phyloP scores from a whole-genome alignment of 2,888 invertebrate species.

The Tillus elongatus region DNA sequence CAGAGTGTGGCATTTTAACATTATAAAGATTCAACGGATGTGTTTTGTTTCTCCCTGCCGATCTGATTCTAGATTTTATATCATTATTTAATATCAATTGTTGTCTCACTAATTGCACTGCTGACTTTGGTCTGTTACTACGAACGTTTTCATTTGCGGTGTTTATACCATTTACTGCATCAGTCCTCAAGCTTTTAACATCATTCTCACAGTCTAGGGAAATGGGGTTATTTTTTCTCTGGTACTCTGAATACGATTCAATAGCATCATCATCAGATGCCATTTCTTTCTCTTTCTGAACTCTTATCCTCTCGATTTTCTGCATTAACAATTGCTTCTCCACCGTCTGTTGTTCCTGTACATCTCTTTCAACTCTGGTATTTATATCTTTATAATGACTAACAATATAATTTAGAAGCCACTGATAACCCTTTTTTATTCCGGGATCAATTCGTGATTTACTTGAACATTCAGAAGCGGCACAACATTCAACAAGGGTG shows the following conservation, averaged over 20 bases:
- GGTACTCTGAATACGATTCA: conserved; percentile 36
- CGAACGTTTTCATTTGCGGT: conserved; percentile 8
- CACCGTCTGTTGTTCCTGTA: conserved; percentile 49
- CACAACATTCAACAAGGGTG: conserved; percentile 70
- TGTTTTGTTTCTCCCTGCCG: conserved; percentile 32
- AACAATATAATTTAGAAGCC: conserved; percentile 63
- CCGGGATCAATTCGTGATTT: conserved; percentile 58
- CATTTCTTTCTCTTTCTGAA: conserved; percentile 24
- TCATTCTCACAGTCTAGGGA: background rate
- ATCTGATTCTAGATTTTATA: conserved; percentile 20
- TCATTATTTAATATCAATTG: conserved; percentile 31
- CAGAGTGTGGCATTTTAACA: conserved; percentile 20
- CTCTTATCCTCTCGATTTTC: conserved; percentile 31
- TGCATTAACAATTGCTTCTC: conserved; percentile 42
- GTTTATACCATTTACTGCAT: background rate
- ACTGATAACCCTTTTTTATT: conserved; percentile 58
- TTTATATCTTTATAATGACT: conserved; percentile 56
- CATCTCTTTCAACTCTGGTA: conserved; percentile 52
- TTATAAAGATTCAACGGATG: conserved; percentile 32
- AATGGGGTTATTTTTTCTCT: conserved; percentile 29
- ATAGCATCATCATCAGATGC: conserved; percentile 31
- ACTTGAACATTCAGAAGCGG: conserved; percentile 44
- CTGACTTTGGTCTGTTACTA: conserved; percentile 34
- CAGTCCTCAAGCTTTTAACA: background rate
- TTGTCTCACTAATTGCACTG: conserved; percentile 36